A percentile compares a stretch with the other conserved stretches of the same genome.
Conservation (phyloP, 1,140 invertebrate genomes). For the Oppia nitens region DNA sequence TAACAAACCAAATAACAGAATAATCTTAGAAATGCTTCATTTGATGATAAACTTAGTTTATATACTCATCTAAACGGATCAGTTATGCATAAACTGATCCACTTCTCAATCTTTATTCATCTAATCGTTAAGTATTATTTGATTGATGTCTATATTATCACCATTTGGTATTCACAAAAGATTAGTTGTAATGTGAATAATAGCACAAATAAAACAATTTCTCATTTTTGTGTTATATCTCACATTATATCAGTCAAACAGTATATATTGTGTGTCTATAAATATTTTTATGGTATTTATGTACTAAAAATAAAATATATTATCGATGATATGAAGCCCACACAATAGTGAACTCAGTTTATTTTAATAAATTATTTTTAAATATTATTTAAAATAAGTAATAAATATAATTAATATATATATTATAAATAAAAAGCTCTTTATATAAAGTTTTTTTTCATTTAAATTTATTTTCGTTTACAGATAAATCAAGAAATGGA, state of each 20-base stretch:
- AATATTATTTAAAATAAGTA: neutral
- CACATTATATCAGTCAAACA: no score
- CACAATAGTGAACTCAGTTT: neutral
- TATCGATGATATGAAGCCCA: neutral
- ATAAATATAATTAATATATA: neutral
- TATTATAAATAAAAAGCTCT: constrained; percentile 47
- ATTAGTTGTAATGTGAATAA: no score
- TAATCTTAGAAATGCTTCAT: neutral
- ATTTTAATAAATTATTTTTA: no score
- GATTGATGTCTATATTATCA: no score
- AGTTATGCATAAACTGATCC: neutral
- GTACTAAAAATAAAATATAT: neutral
- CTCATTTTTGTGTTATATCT: no score
- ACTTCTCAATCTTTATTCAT: neutral
- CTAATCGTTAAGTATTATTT: no score
- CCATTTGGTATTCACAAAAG: no score
- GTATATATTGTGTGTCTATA: no score
- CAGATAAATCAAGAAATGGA: neutral
- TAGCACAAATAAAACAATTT: no score
- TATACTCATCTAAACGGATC: neutral
- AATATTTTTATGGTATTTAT: neutral
- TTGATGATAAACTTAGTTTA: neutral
- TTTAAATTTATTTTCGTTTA: neutral
- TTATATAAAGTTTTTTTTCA: neutral
- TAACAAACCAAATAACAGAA: neutral